A percentile compares a stretch with the other conserved stretches of the same genome.
Conservation (phyloP, 2,113 vertebrate species). For the Mola mola region DNA sequence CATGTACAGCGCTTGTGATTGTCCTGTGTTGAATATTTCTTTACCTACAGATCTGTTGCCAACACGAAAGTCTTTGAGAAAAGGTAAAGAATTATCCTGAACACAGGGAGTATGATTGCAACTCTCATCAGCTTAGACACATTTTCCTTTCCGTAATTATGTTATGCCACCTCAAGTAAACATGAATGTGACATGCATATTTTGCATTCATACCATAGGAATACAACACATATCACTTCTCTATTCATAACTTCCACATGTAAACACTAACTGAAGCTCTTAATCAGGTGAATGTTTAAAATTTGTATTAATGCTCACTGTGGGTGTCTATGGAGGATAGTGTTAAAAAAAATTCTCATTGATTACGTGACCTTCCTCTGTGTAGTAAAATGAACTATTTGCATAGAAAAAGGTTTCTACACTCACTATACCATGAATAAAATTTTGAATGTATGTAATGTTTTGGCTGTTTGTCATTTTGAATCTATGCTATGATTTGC, state of each 20-base stretch:
- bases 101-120: constrained; percentile 2
- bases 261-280: constrained; percentile 65
- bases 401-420: constrained; percentile 96
- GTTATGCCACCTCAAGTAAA: constrained; percentile 35
- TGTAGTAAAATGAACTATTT: constrained; percentile 89
- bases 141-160: constrained; percentile 30
- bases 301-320: constrained; percentile 62
- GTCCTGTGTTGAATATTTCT: constrained; percentile 43
- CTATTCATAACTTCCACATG: constrained; percentile 41
- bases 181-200: constrained; percentile 72
- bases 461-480: constrained; percentile 18
- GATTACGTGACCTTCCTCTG: constrained; percentile 65
- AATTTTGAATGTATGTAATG: constrained; percentile 84
- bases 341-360: constrained; percentile 52
- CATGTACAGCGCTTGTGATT: constrained; percentile 55
- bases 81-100: constrained; percentile 2
- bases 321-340: constrained; percentile 54
- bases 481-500: too few relatives aligned
- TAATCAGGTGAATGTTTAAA: constrained; percentile 75
- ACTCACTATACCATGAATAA: constrained; percentile 97
- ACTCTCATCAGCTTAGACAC: constrained; percentile 20
- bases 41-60: constrained; percentile 38
- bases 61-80: neutral
- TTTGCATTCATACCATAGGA: constrained; percentile 54
- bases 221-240: constrained; percentile 70